Evolutionary conservation across 2,113 vertebrate genomes (phyloP).

Genomic region (Dasyurus viverrinus): DNA sequence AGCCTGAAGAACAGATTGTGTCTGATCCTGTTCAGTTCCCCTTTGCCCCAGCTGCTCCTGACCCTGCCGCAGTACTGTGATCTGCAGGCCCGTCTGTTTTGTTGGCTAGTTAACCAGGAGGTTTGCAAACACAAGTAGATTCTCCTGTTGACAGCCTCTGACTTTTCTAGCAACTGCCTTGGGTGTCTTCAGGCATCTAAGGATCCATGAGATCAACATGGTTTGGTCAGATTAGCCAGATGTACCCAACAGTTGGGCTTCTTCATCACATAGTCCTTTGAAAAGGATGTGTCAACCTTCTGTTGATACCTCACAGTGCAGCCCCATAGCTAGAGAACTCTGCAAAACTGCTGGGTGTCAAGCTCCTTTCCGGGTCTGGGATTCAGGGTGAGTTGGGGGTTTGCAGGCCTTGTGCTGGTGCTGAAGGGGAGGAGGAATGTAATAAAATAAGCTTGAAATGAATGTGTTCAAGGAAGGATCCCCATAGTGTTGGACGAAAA

Average conservation of each 20-base stretch:
- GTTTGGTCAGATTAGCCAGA: conserved; percentile 78
- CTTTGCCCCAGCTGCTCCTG: background rate
- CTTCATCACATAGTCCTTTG: conserved; percentile 47
- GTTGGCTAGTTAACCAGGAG: background rate
- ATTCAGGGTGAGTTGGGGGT: conserved; percentile 48
- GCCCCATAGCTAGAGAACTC: background rate
- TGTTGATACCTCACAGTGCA: background rate
- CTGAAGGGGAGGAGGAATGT: conserved; percentile 22
- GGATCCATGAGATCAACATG: conserved; percentile 75
- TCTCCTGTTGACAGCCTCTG: background rate
- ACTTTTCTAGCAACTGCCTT: background rate
- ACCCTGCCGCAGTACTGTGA: no score
- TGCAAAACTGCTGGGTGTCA: background rate
- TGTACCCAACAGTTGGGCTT: conserved; percentile 80
- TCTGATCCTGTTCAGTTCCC: background rate
- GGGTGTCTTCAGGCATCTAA: background rate
- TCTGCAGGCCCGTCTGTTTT: background rate
- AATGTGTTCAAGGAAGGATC: conserved; percentile 69
- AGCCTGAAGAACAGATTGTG: background rate
- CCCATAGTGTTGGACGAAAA: conserved; percentile 64
- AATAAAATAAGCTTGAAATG: conserved; percentile 31
- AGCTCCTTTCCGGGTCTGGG: conserved; percentile 44
- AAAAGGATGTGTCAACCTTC: background rate
- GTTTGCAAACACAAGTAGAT: conserved; percentile 1
- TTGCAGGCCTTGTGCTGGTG: background rate